Base-by-base conservation (phyloP, 2,797 vertebrate species). In the Silurus lanzhouensis region DNA sequence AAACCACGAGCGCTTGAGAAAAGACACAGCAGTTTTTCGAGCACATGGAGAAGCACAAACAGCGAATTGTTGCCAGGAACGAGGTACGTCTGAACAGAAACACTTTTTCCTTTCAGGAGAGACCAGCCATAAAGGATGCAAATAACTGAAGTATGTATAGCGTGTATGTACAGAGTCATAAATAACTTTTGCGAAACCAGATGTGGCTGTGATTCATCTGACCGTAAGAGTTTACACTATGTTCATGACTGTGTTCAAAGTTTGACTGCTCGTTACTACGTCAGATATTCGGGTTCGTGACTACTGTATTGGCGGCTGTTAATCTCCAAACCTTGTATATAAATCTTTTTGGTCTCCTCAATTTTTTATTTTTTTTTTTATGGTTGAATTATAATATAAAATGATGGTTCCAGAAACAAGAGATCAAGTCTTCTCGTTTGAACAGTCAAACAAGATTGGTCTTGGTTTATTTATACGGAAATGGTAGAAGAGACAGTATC, bases 51-150 rank as follows among this genome's bases (percentile, higher is more conserved):
- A 48, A 82, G 22, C 44, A 48, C 57, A n/a, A 13, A 61, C 17
- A 55, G n/a, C 9, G 44, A 13, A n/a, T 74, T 22, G 5, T 85
- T 25, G 25, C 46, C 55, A 44, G 64, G 46, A 79, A 27, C 20
- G 22, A 52, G 81, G 83, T 87, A 25, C 78, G 82, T 57, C 60
- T 14, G 7, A 64, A 25, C 5, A 58, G 10, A 74, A 19, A 75
- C 58, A 38, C 57, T 60, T 19, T 27, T 25, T 38, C 66, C 20
- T 64, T 64, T 13, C 38, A 12, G 63, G n/a, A 12, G 17, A 27
- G 61, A 31, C 2, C 14, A 52, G 5, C 8, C 27, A 25, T 27
- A 3, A 15, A 22, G 20, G 22, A 5, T 20, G 15, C 46, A 72
- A n/a, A n/a, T 5, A n/a, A n/a, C 22, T 71, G 7, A 22, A 22